Evolutionary conservation across 2,888 invertebrate genomes (phyloP).

Genomic region (Neria commutata): DNA sequence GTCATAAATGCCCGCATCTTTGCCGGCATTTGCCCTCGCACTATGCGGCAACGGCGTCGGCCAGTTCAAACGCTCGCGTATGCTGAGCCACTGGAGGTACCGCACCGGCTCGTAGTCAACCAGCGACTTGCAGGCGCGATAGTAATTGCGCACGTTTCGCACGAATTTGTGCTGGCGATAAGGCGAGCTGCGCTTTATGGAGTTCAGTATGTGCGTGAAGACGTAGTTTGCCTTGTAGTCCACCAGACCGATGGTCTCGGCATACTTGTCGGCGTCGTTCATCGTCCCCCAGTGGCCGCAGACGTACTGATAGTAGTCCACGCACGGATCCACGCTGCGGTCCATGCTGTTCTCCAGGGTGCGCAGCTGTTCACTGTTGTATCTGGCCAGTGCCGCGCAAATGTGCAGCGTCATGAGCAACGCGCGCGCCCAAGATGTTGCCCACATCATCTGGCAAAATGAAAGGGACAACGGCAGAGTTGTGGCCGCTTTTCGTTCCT

Average conservation of each 20-base stretch:
- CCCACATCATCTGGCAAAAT: too few species aligned
- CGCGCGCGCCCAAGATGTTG: too few species aligned
- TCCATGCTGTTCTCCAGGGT: constrained; percentile 29
- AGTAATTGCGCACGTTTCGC: constrained; percentile 20
- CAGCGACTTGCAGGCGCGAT: constrained; percentile 26
- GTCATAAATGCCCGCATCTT: constrained; percentile 14
- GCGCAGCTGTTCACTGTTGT: not conserved
- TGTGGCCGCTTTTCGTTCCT: too few species aligned
- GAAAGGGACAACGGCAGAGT: too few species aligned
- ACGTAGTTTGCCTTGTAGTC: constrained; percentile 30
- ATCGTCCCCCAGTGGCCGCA: constrained; percentile 34
- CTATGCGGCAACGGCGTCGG: constrained; percentile 19
- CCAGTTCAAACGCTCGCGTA: constrained; percentile 27
- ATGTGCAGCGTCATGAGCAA: too few species aligned
- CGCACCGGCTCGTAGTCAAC: constrained; percentile 14
- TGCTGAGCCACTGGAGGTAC: constrained; percentile 29
- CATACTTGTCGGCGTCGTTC: constrained; percentile 17
- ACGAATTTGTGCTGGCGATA: constrained; percentile 15
- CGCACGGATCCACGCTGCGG: constrained; percentile 27
- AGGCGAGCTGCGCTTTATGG: not conserved
- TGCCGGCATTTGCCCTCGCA: not conserved
- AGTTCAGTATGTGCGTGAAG: constrained; percentile 19
- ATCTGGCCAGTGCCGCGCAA: too few species aligned
- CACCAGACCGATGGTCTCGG: constrained; percentile 28
- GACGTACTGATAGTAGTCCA: constrained; percentile 31